A percentile compares a stretch with the other conserved stretches of the same genome.
phyloP scores from a whole-genome alignment of 2,797 vertebrate genomes.

The Tapirus indicus region DNA sequence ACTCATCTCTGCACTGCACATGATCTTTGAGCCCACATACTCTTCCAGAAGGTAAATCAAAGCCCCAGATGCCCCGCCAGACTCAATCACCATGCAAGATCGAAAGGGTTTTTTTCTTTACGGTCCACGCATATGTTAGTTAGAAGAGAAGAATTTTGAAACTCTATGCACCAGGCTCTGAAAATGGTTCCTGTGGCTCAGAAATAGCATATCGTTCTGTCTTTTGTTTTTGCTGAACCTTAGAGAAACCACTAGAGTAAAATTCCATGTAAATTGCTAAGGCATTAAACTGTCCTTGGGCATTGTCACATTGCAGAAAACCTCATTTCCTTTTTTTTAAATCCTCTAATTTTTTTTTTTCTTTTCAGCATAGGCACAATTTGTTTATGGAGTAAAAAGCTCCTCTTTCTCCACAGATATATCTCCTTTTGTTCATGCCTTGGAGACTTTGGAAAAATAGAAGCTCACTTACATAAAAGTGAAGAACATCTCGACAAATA shows the following conservation, averaged over 20 bases:
- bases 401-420: conserved; percentile 76
- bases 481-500: conserved; percentile 71
- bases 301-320: conserved; percentile 22
- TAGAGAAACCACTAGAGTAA: conserved; percentile 45
- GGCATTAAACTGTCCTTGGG: conserved; percentile 73
- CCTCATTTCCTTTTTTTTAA: conserved; percentile 50
- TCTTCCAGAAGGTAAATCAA: neutral
- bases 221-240: conserved; percentile 68
- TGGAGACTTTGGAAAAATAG: conserved; percentile 63
- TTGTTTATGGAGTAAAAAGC: conserved; percentile 74
- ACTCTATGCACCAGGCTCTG: neutral
- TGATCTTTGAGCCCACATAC: neutral
- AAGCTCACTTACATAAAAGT: conserved; percentile 46
- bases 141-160: conserved; percentile 1
- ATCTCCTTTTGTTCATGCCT: conserved; percentile 75
- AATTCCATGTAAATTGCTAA: conserved; percentile 64
- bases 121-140: neutral
- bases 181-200: conserved; percentile 27
- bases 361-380: conserved; percentile 63
- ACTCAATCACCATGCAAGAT: neutral
- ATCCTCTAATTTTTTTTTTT: neutral
- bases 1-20: neutral
- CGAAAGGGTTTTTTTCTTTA: neutral
- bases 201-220: conserved; percentile 41
- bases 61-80: neutral